These are phyloP conservation scores for Caenorhabditis sp. DNA, from an alignment of 2,888 invertebrate genomes.

Conservation along the genomic window DNA sequence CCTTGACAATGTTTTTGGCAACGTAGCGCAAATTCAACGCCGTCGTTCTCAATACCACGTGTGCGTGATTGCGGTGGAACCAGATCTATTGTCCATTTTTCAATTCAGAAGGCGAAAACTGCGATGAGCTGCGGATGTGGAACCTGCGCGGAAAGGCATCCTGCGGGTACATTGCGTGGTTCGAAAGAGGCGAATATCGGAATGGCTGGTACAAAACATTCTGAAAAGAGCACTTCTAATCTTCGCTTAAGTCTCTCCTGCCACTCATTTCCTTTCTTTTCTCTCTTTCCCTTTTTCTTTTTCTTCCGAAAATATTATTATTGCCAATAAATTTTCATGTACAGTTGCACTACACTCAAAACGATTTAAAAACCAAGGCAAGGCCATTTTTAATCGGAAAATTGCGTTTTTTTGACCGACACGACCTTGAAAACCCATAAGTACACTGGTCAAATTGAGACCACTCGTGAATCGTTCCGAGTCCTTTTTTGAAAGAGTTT, in stretches of 20 bases:
- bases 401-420: too few species aligned
- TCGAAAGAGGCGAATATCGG: slow-evolving; percentile 53
- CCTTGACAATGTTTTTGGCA: too few species aligned
- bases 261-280: background rate
- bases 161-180: slow-evolving; percentile 67
- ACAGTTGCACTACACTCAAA: background rate
- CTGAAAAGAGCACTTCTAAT: slow-evolving; percentile 2
- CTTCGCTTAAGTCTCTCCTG: slow-evolving; percentile 7
- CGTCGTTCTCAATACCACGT: too few species aligned
- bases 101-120: slow-evolving; percentile 62
- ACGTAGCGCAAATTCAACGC: too few species aligned
- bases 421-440: too few species aligned
- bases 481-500: too few species aligned
- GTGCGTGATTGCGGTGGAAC: too few species aligned
- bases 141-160: slow-evolving; percentile 63
- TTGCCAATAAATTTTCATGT: background rate
- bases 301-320: background rate
- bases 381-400: too few species aligned
- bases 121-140: slow-evolving; percentile 63
- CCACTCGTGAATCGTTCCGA: too few species aligned
- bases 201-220: slow-evolving; percentile 68
- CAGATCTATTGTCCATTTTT: too few species aligned
- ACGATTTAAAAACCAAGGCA: too few species aligned
- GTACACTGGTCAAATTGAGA: too few species aligned
- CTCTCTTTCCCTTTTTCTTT: background rate